Conservation (phyloP, 2,113 vertebrate species). For the Anas platyrhynchos region DNA sequence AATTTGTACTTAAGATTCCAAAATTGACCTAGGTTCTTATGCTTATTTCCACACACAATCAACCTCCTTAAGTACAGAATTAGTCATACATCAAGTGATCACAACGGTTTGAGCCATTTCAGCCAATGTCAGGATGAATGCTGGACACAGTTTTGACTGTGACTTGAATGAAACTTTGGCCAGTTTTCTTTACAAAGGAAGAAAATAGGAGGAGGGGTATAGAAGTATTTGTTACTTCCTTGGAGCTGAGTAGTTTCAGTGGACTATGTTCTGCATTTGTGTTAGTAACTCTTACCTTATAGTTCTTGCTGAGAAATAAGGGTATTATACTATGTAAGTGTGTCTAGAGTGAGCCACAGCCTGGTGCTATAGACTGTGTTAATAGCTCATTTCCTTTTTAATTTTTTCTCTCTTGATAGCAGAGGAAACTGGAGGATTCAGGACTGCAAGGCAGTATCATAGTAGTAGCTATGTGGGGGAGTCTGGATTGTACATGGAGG, state of each 20-base stretch:
- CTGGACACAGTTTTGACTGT: rapidly evolving
- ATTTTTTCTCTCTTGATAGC: not conserved
- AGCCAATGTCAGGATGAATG: not conserved
- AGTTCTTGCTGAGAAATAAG: not conserved
- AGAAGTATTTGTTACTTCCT: not conserved
- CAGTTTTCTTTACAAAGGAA: not conserved
- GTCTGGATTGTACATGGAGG: not conserved
- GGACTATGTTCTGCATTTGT: not conserved
- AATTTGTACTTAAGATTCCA: not conserved
- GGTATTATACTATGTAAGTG: not conserved
- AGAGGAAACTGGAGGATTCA: not conserved
- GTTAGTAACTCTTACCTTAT: not conserved
- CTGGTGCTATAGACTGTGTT: not conserved
- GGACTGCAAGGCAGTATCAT: not conserved
- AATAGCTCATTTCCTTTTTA: not conserved
- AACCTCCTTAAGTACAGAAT: not conserved
- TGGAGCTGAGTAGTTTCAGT: not conserved
- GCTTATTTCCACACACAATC: not conserved
- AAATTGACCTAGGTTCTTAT: not conserved
- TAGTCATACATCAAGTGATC: not conserved
- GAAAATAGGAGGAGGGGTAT: not conserved
- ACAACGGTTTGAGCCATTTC: not conserved
- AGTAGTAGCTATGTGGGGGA: not conserved
- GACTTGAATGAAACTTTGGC: not conserved
- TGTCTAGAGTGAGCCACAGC: not conserved